Evolutionary conservation across 1,140 invertebrate species (phyloP), one percentile per base, ranked within the genome.

Genomic region (Micrasema longulum): DNA sequence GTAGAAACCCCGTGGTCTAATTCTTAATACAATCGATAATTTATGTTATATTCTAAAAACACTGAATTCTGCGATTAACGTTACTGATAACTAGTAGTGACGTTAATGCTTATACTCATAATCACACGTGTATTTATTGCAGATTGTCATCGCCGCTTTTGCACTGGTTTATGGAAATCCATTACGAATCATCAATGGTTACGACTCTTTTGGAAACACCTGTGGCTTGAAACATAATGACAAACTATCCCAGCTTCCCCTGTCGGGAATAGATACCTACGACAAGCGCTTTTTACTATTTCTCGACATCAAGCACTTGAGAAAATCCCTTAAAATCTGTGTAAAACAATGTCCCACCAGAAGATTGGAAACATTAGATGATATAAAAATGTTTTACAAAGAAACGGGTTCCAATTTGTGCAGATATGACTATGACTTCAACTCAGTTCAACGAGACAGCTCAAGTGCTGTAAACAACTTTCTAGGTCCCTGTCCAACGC

Each of bases 121-220:
- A n/a, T n/a, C n/a, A n/a, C n/a, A n/a, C n/a, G n/a, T n/a, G n/a
- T n/a, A n/a, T n/a, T 76, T 80, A 71, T 78, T 83, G 22, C 77
- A 94, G 93, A 91, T 95, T 76, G 87, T 94, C 71, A 92, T 97
- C 72, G 93, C 94, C 11, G 91, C 90, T 6, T 96, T 96, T 84
- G 93, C 95, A 1, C 90, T 96, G 79, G 91, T 94, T 7, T 95
- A 95, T 84, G 95, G 96, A 0, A 95, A 95, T 85, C 95, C 95
- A 2, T 81, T 91, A 75, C 87, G 95, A 71, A 87, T 97, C 5
- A 91, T 96, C 69, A 95, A 96, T 87, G 96, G 96, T 48, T 96
- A 95, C 83, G 96, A 98, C 81, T 96, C 94, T 74, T 97, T 95
- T 87, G 96, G 96, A n/a, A 97, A 98, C 81, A 95, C 94, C 31